phyloP scores from a whole-genome alignment of 2,888 invertebrate genomes.

The Litoditis marina region DNA sequence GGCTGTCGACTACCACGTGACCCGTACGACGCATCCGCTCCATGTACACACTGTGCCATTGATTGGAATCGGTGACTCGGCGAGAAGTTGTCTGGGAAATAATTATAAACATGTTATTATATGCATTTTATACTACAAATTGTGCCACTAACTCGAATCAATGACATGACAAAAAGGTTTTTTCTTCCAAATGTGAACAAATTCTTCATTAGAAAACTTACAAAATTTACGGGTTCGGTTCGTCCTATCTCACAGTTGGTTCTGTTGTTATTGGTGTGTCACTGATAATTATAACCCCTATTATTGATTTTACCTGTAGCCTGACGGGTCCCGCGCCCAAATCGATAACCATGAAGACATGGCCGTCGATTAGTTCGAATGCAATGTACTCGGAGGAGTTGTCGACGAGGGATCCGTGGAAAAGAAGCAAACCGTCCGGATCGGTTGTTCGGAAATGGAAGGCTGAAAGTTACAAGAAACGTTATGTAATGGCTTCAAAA shows the following conservation, averaged over 20 bases:
- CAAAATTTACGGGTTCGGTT: no score
- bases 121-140: no score
- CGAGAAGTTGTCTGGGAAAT: conserved; percentile 12
- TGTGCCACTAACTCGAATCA: no score
- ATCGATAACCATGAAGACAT: conserved; percentile 85
- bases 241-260: no score
- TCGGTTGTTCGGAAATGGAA: conserved; percentile 85
- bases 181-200: no score
- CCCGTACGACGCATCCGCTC: conserved; percentile 56
- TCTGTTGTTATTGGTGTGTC: no score
- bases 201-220: no score
- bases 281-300: no score
- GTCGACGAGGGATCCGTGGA: conserved; percentile 68
- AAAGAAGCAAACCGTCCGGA: conserved; percentile 86
- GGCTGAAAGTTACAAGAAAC: conserved; percentile 41
- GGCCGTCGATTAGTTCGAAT: conserved; percentile 87
- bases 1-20: conserved; percentile 52
- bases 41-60: conserved; percentile 57
- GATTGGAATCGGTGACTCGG: conserved; percentile 26
- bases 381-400: conserved; percentile 76
- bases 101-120: no score
- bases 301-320: conserved; percentile 72
- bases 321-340: conserved; percentile 85
- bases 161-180: no score
- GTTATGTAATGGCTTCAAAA: no score